A percentile compares a stretch with the other conserved stretches of the same genome.
Conservation (phyloP, 2,797 vertebrate species). For the Dermochelys coriacea region DNA sequence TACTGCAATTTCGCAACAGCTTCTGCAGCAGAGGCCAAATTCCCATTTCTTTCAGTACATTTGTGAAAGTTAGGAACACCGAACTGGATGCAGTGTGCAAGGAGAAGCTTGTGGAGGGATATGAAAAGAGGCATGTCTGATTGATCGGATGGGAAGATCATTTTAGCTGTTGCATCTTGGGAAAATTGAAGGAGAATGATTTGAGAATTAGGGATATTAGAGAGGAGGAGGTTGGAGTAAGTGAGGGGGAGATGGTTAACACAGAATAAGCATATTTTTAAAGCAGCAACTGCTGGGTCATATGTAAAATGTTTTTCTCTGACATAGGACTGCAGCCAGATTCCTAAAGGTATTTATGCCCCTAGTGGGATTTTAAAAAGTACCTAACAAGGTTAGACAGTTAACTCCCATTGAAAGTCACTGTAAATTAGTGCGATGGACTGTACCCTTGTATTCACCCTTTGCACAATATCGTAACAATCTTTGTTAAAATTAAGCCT, state of each 20-base stretch:
- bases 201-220: neutral
- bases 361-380: neutral
- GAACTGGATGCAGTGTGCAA: neutral
- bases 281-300: conserved; percentile 8
- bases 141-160: neutral
- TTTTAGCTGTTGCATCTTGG: conserved; percentile 1
- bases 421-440: neutral
- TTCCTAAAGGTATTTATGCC: neutral
- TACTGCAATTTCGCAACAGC: neutral
- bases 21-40: neutral
- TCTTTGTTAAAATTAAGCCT: neutral
- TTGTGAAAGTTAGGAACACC: neutral
- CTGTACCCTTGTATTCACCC: neutral
- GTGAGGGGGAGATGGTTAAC: conserved; percentile 33
- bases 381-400: neutral
- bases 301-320: neutral
- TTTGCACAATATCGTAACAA: neutral
- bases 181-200: neutral
- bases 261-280: conserved; percentile 21
- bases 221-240: conserved; percentile 9
- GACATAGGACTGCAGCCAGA: neutral
- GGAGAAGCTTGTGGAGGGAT: conserved; percentile 1
- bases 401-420: neutral
- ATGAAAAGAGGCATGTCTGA: neutral
- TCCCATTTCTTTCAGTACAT: neutral